Conservation (phyloP, 2,113 vertebrate genomes). For the Neodontobutis hainanensis region DNA sequence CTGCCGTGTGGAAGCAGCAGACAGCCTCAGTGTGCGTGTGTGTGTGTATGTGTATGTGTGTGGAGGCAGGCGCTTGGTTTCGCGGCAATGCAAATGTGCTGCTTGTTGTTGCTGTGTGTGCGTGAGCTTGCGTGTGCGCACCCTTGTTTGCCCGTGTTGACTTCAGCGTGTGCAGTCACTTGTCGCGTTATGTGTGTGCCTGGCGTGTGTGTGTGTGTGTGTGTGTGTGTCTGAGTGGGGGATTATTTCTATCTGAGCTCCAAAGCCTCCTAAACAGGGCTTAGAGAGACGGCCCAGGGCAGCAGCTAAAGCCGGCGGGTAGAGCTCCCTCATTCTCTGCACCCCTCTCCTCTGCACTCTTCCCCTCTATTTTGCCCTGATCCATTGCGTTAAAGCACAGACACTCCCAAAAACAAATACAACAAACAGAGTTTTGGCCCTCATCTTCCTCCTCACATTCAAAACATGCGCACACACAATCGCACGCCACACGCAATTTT, state of each 20-base stretch:
- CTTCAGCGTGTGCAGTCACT: conserved; percentile 30
- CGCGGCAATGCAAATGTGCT: conserved; percentile 62
- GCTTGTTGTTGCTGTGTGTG: conserved; percentile 54
- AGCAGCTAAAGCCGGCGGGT: conserved; percentile 74
- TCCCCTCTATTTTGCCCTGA: conserved; percentile 48
- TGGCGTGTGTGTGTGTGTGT: conserved; percentile 29
- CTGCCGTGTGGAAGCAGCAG: conserved; percentile 63
- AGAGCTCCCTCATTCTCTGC: conserved; percentile 34
- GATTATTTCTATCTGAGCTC: conserved; percentile 81
- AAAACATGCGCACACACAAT: conserved; percentile 23
- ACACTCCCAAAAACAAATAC: conserved; percentile 71
- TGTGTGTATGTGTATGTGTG: conserved; percentile 29
- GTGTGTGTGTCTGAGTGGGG: conserved; percentile 75
- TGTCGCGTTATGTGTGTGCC: conserved; percentile 17
- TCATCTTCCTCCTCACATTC: conserved; percentile 51
- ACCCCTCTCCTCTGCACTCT: conserved; percentile 20
- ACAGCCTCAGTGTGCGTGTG: conserved; percentile 37
- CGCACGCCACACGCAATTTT: conserved; percentile 73
- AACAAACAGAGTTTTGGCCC: conserved; percentile 70
- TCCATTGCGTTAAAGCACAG: conserved; percentile 67
- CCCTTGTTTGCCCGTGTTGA: conserved; percentile 55
- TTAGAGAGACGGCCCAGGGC: conserved; percentile 80
- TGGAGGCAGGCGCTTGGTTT: conserved; percentile 64
- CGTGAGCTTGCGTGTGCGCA: conserved; percentile 15
- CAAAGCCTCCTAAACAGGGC: conserved; percentile 80